Conservation (phyloP, 2,797 vertebrate species). For the Lacerta viridis region DNA sequence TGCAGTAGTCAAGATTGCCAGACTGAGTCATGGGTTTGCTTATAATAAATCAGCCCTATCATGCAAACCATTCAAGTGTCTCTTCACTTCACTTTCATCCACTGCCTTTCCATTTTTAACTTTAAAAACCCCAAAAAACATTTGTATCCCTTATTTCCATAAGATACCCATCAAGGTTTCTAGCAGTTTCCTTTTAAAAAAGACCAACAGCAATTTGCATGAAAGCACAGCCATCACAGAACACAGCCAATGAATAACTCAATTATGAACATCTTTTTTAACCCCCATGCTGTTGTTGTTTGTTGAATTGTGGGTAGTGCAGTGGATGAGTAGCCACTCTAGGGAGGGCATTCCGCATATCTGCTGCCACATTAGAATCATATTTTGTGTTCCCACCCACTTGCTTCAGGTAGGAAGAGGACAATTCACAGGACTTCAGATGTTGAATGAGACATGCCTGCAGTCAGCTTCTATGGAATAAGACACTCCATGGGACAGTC, state of each 20-base stretch:
- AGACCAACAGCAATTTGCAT: not conserved
- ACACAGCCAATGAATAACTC: not conserved
- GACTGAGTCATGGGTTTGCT: not conserved
- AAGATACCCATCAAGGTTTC: not conserved
- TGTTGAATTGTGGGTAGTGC: not conserved
- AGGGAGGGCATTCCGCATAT: no score
- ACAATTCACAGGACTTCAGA: no score
- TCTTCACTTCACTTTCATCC: not conserved
- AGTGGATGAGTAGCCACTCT: no score
- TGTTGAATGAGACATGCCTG: no score
- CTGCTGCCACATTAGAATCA: no score
- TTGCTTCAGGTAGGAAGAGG: no score
- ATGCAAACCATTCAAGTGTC: not conserved
- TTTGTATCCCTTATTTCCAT: not conserved
- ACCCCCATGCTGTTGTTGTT: not conserved
- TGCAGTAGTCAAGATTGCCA: not conserved
- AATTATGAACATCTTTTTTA: not conserved
- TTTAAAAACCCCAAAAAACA: not conserved
- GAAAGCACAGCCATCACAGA: not conserved
- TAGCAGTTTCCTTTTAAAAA: not conserved
- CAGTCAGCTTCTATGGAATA: no score
- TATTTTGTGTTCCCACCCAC: no score
- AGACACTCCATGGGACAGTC: no score
- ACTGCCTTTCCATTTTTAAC: conserved; percentile 1
- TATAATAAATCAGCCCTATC: not conserved